phyloP scores from a whole-genome alignment of 2,888 invertebrate genomes.

The Neelides folsomi region DNA sequence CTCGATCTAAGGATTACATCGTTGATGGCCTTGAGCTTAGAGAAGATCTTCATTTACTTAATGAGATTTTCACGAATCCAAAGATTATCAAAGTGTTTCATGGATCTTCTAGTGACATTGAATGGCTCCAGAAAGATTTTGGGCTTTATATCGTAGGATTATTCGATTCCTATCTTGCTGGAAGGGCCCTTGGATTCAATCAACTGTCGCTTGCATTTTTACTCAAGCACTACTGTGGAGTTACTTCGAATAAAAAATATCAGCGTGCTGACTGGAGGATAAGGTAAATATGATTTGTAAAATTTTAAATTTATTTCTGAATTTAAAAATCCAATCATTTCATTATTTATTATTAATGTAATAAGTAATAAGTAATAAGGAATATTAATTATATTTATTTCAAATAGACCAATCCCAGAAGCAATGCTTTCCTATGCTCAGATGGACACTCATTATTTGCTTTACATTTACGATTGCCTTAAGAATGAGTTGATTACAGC shows the following conservation, averaged over 20 bases:
- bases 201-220: conserved; percentile 64
- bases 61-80: conserved; percentile 80
- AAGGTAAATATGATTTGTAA: conserved; percentile 43
- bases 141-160: conserved; percentile 89
- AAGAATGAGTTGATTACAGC: conserved; percentile 56
- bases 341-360: too few species aligned
- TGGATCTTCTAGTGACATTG: conserved; percentile 73
- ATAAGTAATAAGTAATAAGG: too few species aligned
- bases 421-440: conserved; percentile 57
- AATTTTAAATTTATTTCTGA: conserved; percentile 1
- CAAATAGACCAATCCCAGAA: conserved; percentile 42
- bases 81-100: conserved; percentile 87
- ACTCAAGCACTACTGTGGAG: conserved; percentile 60
- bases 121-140: conserved; percentile 91
- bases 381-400: too few species aligned
- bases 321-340: too few species aligned
- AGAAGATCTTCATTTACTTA: conserved; percentile 64
- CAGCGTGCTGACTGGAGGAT: conserved; percentile 94
- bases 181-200: conserved; percentile 55
- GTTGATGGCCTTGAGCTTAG: conserved; percentile 77
- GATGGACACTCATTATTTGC: conserved; percentile 84
- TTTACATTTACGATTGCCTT: conserved; percentile 73
- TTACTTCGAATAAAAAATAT: conserved; percentile 73
- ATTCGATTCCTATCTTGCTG: conserved; percentile 90
- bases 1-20: conserved; percentile 65